Conservation (phyloP, 2,888 invertebrate genomes). For the Tortricodes alternella region DNA sequence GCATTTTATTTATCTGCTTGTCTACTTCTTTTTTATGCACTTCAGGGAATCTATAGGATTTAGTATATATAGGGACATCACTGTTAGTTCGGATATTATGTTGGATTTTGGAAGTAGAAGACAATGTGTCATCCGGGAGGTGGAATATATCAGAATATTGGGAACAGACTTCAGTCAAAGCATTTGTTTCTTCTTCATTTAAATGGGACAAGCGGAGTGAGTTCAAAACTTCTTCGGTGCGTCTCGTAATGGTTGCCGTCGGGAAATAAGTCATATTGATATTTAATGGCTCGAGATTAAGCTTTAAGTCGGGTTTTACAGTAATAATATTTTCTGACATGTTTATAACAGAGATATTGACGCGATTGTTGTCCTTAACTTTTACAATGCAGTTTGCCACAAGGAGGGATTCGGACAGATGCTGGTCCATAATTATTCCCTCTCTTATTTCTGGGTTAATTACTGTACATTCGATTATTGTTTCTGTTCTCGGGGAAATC, state of each 20-base stretch:
- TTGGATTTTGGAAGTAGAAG: constrained; percentile 24
- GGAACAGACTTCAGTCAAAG: constrained; percentile 12
- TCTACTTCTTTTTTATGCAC: constrained; percentile 1
- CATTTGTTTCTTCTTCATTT: constrained; percentile 32
- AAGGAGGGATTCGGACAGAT: constrained; percentile 20
- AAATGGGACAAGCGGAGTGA: constrained; percentile 32
- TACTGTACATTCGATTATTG: constrained; percentile 35
- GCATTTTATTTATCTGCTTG: constrained; percentile 29
- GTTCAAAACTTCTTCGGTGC: constrained; percentile 29
- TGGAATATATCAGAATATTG: constrained; percentile 35
- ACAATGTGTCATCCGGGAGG: constrained; percentile 9
- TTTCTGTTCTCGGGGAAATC: background rate
- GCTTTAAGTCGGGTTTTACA: background rate
- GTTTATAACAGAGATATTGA: constrained; percentile 25
- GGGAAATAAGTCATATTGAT: background rate
- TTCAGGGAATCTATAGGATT: constrained; percentile 2
- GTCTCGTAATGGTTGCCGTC: background rate
- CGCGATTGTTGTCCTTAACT: constrained; percentile 28
- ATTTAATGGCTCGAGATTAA: background rate
- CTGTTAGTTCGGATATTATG: constrained; percentile 32
- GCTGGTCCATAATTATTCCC: constrained; percentile 34
- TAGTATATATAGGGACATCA: background rate
- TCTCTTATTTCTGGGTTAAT: constrained; percentile 35
- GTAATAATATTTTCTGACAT: constrained; percentile 13
- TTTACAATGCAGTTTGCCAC: constrained; percentile 32